A percentile compares a stretch with the other conserved stretches of the same genome.
These are phyloP conservation scores for Synanthedon tipuliformis DNA, from an alignment of 2,888 invertebrate genomes.

Conservation along the genomic window DNA sequence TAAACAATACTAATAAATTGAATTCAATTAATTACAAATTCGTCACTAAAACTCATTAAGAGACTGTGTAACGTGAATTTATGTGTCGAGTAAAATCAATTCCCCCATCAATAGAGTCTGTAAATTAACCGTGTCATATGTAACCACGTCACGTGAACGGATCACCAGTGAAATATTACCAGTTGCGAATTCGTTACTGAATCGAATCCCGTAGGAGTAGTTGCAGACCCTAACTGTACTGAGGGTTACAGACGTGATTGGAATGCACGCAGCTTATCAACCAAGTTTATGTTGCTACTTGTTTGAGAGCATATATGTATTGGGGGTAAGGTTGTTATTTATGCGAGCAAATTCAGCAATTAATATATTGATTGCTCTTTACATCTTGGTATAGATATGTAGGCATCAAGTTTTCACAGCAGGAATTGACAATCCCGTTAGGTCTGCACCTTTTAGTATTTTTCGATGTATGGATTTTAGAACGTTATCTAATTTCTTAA, in stretches of 20 bases:
- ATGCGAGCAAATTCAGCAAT: no score
- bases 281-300: not conserved
- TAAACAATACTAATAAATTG: not conserved
- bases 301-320: not conserved
- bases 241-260: conserved; percentile 10
- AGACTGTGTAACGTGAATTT: not conserved
- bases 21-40: conserved; percentile 2
- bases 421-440: no score
- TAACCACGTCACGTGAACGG: conserved; percentile 4
- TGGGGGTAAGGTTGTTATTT: no score
- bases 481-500: no score
- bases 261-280: conserved; percentile 7
- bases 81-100: conserved; percentile 20
- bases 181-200: conserved; percentile 34
- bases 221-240: conserved; percentile 14
- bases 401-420: no score
- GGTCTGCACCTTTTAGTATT: no score
- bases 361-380: no score
- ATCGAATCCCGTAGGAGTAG: conserved; percentile 26
- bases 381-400: no score
- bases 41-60: not conserved
- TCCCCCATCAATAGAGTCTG: not conserved
- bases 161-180: conserved; percentile 19
- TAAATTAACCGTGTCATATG: not conserved
- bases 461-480: no score